A percentile compares a stretch with the other conserved stretches of the same genome.
Conservation (phyloP, 1,140 invertebrate species). For the Nephila pilipes region DNA sequence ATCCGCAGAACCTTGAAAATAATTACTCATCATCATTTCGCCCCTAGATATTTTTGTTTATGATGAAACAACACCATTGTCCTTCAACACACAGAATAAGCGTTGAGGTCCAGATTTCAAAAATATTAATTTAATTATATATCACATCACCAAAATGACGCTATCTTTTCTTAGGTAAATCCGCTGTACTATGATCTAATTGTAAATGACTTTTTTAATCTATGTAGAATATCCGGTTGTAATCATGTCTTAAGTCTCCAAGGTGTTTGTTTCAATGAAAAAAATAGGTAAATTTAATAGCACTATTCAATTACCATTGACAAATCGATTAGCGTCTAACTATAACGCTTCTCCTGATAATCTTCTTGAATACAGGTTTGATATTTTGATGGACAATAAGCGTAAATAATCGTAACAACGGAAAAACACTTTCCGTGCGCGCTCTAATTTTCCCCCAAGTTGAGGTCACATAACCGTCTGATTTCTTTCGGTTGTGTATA, state of each 20-base stretch:
- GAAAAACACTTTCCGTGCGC: background rate
- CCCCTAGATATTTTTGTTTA: background rate
- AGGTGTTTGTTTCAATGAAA: background rate
- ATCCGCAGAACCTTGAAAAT: background rate
- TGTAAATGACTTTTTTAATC: background rate
- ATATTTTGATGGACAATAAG: background rate
- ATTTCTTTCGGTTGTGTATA: background rate
- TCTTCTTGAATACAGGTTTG: background rate
- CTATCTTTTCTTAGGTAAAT: background rate
- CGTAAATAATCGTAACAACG: conserved; percentile 14
- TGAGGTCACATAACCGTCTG: conserved; percentile 12
- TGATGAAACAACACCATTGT: background rate
- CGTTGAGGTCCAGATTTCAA: background rate
- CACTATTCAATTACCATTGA: conserved; percentile 7
- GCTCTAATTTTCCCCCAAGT: background rate
- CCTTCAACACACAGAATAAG: background rate
- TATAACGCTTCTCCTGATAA: background rate
- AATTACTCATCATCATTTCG: background rate
- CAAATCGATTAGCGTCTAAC: background rate
- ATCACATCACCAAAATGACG: conserved; percentile 19
- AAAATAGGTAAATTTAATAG: background rate
- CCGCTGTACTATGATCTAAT: background rate
- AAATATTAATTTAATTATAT: background rate
- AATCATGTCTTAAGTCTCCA: background rate
- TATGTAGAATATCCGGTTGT: background rate